Conservation (phyloP, 1,140 invertebrate genomes). For the Zaprionus lachaisei region DNA sequence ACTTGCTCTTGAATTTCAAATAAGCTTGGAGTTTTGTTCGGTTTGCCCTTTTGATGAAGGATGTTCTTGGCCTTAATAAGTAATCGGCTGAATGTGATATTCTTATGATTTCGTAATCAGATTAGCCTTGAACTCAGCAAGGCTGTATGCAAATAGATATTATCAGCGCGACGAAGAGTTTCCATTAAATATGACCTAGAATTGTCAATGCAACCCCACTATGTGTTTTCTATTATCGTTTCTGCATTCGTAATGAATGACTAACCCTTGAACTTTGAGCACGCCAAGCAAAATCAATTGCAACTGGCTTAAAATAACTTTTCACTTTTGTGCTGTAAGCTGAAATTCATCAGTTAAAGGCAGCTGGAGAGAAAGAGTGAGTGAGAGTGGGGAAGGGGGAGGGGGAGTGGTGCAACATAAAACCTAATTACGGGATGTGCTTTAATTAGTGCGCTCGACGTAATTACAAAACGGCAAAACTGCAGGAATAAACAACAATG, state of each 20-base stretch:
- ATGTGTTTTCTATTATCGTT: slow-evolving; percentile 18
- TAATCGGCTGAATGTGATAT: slow-evolving; percentile 19
- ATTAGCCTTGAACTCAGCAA: slow-evolving; percentile 21
- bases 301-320: slow-evolving; percentile 17
- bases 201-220: slow-evolving; percentile 32
- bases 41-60: slow-evolving; percentile 31
- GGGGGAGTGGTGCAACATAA: slow-evolving; percentile 28
- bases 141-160: slow-evolving; percentile 48
- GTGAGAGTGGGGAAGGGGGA: background rate
- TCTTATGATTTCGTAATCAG: slow-evolving; percentile 9
- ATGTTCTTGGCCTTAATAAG: slow-evolving; percentile 8
- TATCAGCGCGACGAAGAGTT: slow-evolving; percentile 37
- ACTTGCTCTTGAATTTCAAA: slow-evolving; percentile 41
- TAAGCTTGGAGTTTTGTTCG: slow-evolving; percentile 19
- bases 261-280: slow-evolving; percentile 44
- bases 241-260: slow-evolving; percentile 51
- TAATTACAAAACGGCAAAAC: slow-evolving; percentile 70
- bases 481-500: slow-evolving; percentile 20
- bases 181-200: slow-evolving; percentile 46
- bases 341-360: slow-evolving; percentile 11
- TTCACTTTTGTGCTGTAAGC: slow-evolving; percentile 17
- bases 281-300: slow-evolving; percentile 56
- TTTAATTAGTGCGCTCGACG: slow-evolving; percentile 68
- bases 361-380: too few species aligned
- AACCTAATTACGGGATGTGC: slow-evolving; percentile 66